phyloP scores from a whole-genome alignment of 2,113 vertebrate species.

The Scomber japonicus region DNA sequence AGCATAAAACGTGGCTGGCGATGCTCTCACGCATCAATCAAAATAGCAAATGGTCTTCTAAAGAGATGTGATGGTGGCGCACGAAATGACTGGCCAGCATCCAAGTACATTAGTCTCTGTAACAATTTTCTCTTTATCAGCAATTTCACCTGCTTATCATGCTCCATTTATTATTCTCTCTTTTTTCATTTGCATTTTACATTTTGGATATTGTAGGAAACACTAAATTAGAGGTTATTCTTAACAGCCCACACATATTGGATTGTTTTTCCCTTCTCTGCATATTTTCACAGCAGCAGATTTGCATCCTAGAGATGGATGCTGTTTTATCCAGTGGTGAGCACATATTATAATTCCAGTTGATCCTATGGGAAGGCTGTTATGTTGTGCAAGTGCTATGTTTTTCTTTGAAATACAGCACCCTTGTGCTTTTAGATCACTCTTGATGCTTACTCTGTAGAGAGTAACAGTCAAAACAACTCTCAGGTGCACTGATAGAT shows the following conservation, averaged over 20 bases:
- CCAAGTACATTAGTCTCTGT: constrained; percentile 72
- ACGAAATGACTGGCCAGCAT: constrained; percentile 57
- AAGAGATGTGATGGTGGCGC: constrained; percentile 45
- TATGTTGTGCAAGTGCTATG: constrained; percentile 11
- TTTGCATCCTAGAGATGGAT: constrained; percentile 43
- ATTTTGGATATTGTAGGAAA: constrained; percentile 54
- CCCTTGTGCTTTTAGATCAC: constrained; percentile 17
- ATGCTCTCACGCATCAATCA: constrained; percentile 60
- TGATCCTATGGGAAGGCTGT: constrained; percentile 42
- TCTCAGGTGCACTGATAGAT: constrained; percentile 13
- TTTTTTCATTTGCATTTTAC: constrained; percentile 61
- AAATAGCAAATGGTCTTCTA: constrained; percentile 59
- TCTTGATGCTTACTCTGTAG: constrained; percentile 26
- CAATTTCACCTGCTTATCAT: constrained; percentile 71
- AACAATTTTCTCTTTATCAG: constrained; percentile 77
- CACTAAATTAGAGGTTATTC: constrained; percentile 64
- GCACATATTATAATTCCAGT: constrained; percentile 39
- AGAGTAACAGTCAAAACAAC: constrained; percentile 34
- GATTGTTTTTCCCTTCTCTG: constrained; percentile 37
- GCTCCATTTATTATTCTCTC: constrained; percentile 66
- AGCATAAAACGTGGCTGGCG: constrained; percentile 1
- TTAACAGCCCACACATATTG: constrained; percentile 52
- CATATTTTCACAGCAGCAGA: constrained; percentile 47
- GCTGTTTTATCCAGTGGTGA: constrained; percentile 36
- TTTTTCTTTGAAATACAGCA: constrained; percentile 38